Base-by-base conservation (phyloP, 2,113 vertebrate species). In the Hippocampus guttulatus region DNA sequence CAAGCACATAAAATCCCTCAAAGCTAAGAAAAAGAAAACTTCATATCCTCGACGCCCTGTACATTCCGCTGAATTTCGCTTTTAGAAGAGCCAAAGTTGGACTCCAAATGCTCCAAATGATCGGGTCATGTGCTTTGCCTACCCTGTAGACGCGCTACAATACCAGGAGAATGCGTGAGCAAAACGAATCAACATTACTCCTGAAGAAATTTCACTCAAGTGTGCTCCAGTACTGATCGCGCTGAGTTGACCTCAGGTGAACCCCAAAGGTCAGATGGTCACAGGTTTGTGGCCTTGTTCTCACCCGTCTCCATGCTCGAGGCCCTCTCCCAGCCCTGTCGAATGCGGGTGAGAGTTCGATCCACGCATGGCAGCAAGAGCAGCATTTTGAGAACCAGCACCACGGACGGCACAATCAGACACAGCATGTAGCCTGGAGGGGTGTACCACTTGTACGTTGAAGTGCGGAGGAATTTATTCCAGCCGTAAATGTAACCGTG, bases 301-400 rank as follows among this genome's bases (percentile, higher is more conserved):
- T 64, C 16, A 12, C 6, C 52, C 30, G 25, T 20, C 12, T 70
- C 69, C 14, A 68, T 58, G 21, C 38, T 16, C 41, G 51, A n/a
- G 11, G 8, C 89, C 74, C 91, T 93, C 83, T 96, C 95, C 95
- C 94, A 97, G 47, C 97, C 97, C 74, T 95, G 95, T 6, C 93
- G 92, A 70, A 98, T 98, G 61, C 64, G 82, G 0, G 83, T 94
- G 49, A 98, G 87, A 6, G 75, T 88, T 55, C 78, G 91, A 84
- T 96, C 94, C 64, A 98, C 40, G 27, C 95, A 98, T 0, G 96
- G 94, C 20, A 93, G 73, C 78, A 96, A 69, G 21, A 98, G 91
- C 69, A 98, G 75, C 18, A 92, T 81, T 85, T 97, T 98, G 45
- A 95, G 77, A 55, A 93, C 85, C 76, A 98, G 78, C 41, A 96